Base-by-base conservation (phyloP, 2,113 vertebrate genomes). In the Glaucomys volans region DNA sequence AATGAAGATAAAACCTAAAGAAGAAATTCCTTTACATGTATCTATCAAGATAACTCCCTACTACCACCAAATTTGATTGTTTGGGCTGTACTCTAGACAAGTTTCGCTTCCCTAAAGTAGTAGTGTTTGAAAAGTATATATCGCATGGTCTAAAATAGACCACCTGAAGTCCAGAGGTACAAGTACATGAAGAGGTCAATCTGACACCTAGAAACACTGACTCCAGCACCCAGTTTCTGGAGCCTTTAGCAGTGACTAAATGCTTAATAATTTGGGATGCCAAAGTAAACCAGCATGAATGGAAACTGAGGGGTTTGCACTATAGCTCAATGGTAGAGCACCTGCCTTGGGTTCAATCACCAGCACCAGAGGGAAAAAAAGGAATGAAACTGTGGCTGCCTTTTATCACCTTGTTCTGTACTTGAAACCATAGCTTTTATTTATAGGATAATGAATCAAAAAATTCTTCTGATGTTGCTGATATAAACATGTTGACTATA, bases 21-120 rank as follows among this genome's bases (percentile, higher is more conserved):
- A 89, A 80, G 5, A 95, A 92, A 93, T 77, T 44, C 35, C 62
- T 88, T 86, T 71, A 69, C 79, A 37, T 69, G 1, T 59, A 76
- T 67, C 59, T 62, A 54, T 44, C 22, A 74, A 64, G 62, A 64
- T 26, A 12, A 64, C 62, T 64, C 62, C 26, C 28, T 57, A 57
- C 20, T 20, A 57, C 20, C 54, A 57, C 79, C 83, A 50, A 87
- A 37, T 47, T 32, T 64, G 44, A 80, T 64, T 74, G 32, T 76
- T 22, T 37, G 71, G 35, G 52, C 72, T 72, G 4, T 79, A 47
- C 9, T 42, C 17, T 89, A 71, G 22, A 67, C 52, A 66, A 37
- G 30, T 79, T 85, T 81, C 47, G 64, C 57, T 74, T 92, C 26
- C 54, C 86, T 17, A 35, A 30, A 90, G 37, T 44, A 44, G 52